Evolutionary conservation across 2,797 vertebrate genomes (phyloP).

Genomic region (Melanotaenia pygmaea): DNA sequence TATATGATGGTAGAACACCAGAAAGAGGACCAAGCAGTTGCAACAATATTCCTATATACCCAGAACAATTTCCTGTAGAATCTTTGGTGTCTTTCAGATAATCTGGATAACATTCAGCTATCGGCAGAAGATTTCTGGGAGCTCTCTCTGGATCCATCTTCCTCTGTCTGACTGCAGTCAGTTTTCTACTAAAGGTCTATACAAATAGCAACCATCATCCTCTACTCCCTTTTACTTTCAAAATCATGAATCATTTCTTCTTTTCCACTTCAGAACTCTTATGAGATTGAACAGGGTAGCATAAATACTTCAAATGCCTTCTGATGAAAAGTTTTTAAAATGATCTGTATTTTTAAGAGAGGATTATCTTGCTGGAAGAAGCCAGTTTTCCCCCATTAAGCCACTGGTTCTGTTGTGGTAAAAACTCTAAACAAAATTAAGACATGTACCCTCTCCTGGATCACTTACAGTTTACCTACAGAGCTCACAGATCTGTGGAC

Average conservation of each 20-base stretch:
- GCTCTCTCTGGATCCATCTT: not conserved
- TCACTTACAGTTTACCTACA: too few relatives aligned
- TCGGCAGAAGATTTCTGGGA: slow-evolving; percentile 21
- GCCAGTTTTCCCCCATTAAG: not conserved
- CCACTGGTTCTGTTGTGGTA: not conserved
- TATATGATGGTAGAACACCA: not conserved
- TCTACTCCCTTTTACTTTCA: not conserved
- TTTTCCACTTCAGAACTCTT: not conserved
- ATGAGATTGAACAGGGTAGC: not conserved
- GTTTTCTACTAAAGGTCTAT: not conserved
- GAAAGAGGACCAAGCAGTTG: slow-evolving; percentile 9
- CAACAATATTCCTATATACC: not conserved
- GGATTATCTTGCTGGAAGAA: not conserved
- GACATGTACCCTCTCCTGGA: not conserved
- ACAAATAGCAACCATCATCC: not conserved
- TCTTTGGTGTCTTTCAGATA: slow-evolving; percentile 16
- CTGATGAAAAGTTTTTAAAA: too few relatives aligned
- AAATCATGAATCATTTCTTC: slow-evolving; percentile 5
- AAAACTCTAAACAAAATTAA: not conserved
- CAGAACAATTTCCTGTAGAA: slow-evolving; percentile 15
- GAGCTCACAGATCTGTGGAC: too few relatives aligned
- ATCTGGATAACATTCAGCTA: slow-evolving; percentile 29
- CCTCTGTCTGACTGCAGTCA: not conserved
- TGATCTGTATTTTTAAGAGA: too few relatives aligned
- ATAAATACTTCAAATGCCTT: not conserved